Evolutionary conservation across 2,797 vertebrate genomes (phyloP).

Genomic region (Hephaestus fuliginosus): DNA sequence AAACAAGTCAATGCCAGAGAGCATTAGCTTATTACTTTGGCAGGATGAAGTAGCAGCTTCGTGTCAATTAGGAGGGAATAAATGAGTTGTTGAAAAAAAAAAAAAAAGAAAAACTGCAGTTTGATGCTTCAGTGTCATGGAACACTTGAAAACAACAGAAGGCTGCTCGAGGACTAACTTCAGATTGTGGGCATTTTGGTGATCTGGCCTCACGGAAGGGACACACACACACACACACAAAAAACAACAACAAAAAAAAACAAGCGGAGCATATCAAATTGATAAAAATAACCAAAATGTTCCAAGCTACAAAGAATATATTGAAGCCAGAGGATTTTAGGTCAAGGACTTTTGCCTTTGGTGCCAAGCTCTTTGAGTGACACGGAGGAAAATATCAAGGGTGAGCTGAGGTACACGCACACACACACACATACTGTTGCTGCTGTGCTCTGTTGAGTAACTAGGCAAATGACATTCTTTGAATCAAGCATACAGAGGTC

Average conservation of each 20-base stretch:
- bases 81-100: conserved; percentile 62
- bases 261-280: neutral
- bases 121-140: conserved; percentile 47
- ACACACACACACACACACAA: too few species aligned
- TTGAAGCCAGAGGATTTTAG: conserved; percentile 25
- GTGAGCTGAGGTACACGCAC: conserved; percentile 34
- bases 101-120: conserved; percentile 32
- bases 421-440: conserved; percentile 30
- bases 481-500: conserved; percentile 59
- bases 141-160: conserved; percentile 47
- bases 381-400: conserved; percentile 58
- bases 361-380: conserved; percentile 47
- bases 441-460: conserved; percentile 55
- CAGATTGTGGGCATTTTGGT: conserved; percentile 7
- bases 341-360: conserved; percentile 61
- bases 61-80: conserved; percentile 63
- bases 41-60: conserved; percentile 61
- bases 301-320: conserved; percentile 2
- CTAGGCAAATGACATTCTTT: conserved; percentile 65
- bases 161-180: conserved; percentile 28
- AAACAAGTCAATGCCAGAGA: conserved; percentile 62
- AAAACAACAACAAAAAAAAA: neutral
- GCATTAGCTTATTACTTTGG: conserved; percentile 80
- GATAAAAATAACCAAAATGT: conserved; percentile 1
- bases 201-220: neutral